Evolutionary conservation across 2,888 invertebrate species (phyloP).

Genomic region (Marronus borbonicus): DNA sequence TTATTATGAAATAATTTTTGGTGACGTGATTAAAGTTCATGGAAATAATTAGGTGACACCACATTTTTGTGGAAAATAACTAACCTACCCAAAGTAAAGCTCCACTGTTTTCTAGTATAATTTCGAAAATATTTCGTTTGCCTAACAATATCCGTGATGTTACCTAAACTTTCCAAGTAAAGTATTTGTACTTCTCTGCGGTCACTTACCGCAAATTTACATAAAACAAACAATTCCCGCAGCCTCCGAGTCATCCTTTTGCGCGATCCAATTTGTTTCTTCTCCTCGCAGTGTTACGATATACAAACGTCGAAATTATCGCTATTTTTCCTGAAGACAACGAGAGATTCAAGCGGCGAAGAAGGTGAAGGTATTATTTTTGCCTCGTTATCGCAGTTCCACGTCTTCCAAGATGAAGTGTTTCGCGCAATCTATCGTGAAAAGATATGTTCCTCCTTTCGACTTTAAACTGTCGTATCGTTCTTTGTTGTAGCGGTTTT

Average conservation of each 20-base stretch:
- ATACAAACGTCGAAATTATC: slow-evolving; percentile 3
- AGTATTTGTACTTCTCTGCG: no score
- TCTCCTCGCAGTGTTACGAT: not conserved
- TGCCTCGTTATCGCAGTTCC: slow-evolving; percentile 27
- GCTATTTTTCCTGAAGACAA: not conserved
- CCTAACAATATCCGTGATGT: no score
- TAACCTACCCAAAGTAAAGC: no score
- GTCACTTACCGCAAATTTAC: not conserved
- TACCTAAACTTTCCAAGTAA: no score
- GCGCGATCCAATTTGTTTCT: not conserved
- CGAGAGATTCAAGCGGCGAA: slow-evolving; percentile 2
- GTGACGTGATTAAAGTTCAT: no score
- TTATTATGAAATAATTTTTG: no score
- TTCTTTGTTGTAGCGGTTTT: slow-evolving; percentile 4
- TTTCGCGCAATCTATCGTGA: slow-evolving; percentile 27
- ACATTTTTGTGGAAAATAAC: no score
- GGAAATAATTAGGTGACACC: no score
- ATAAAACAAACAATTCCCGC: slow-evolving; percentile 1
- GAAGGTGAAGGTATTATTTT: slow-evolving; percentile 32
- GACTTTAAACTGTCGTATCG: slow-evolving; percentile 27
- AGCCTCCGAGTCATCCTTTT: not conserved
- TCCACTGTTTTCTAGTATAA: no score
- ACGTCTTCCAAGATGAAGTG: slow-evolving; percentile 26
- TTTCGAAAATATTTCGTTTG: no score
- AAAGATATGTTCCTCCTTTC: slow-evolving; percentile 20